These are phyloP conservation scores for Hippopotamyrus pictus DNA, from an alignment of 2,797 vertebrate species.

Conservation along the genomic window DNA sequence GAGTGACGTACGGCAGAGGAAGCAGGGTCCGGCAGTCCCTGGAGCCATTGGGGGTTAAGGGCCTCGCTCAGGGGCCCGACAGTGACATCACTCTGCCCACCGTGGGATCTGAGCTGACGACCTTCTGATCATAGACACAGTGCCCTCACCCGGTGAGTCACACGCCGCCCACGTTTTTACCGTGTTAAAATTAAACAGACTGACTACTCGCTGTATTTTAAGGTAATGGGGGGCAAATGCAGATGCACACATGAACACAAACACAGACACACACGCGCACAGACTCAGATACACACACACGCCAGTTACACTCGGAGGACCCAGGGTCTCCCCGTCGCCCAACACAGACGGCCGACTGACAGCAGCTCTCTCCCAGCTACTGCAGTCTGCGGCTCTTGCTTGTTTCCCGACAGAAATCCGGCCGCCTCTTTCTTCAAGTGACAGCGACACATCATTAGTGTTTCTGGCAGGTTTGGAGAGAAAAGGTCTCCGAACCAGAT, in stretches of 20 bases:
- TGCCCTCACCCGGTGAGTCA: background rate
- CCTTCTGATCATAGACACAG: background rate
- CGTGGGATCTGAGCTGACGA: background rate
- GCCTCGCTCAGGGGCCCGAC: background rate
- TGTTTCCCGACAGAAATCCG: background rate
- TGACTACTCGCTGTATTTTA: background rate
- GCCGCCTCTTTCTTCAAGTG: slow-evolving; percentile 14
- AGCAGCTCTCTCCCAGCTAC: slow-evolving; percentile 11
- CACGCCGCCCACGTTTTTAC: background rate
- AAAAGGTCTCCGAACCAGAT: slow-evolving; percentile 8
- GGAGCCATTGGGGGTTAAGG: background rate
- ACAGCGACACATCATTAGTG: slow-evolving; percentile 22
- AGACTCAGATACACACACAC: background rate
- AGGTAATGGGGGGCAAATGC: background rate
- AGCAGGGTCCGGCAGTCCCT: background rate
- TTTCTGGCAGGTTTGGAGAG: slow-evolving; percentile 4
- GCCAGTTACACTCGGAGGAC: slow-evolving; percentile 19
- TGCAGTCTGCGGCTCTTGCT: slow-evolving; percentile 11
- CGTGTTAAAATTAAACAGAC: background rate
- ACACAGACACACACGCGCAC: background rate
- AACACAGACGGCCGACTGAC: slow-evolving; percentile 16
- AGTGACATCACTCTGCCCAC: background rate
- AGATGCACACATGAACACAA: background rate
- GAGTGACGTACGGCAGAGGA: background rate
- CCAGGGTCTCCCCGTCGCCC: slow-evolving; percentile 3